Evolutionary conservation across 2,888 invertebrate genomes (phyloP).

Genomic region (Griposia aprilina): DNA sequence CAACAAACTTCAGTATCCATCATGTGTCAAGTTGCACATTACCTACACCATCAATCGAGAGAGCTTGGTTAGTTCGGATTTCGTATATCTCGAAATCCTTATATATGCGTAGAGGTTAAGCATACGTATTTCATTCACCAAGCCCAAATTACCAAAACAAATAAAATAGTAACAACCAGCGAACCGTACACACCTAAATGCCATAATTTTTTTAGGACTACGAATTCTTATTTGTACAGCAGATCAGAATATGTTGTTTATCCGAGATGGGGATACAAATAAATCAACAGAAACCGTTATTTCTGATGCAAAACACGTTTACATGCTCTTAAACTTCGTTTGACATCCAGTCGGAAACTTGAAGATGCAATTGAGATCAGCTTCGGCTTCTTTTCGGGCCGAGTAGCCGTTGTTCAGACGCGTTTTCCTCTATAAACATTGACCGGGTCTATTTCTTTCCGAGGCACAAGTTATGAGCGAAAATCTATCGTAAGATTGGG

Average conservation of each 20-base stretch:
- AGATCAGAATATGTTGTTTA: slow-evolving; percentile 51
- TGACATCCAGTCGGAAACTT: slow-evolving; percentile 58
- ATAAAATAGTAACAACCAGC: slow-evolving; percentile 47
- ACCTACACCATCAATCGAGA: not conserved
- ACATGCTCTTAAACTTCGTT: slow-evolving; percentile 37
- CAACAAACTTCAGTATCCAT: not conserved
- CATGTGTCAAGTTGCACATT: no score
- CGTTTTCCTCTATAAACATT: slow-evolving; percentile 77
- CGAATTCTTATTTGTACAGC: slow-evolving; percentile 45
- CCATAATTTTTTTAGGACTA: slow-evolving; percentile 53
- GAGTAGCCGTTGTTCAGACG: slow-evolving; percentile 62
- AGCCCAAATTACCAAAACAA: slow-evolving; percentile 26
- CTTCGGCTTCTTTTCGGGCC: slow-evolving; percentile 72
- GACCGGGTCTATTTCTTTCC: slow-evolving; percentile 65
- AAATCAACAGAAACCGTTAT: slow-evolving; percentile 54
- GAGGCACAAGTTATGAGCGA: slow-evolving; percentile 58
- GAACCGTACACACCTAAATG: slow-evolving; percentile 36
- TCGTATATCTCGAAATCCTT: not conserved
- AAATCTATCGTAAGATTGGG: not conserved
- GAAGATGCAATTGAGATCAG: slow-evolving; percentile 70
- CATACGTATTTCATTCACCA: slow-evolving; percentile 10
- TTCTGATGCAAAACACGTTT: slow-evolving; percentile 64
- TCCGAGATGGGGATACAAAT: slow-evolving; percentile 47
- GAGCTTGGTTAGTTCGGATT: not conserved
- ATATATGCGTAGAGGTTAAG: not conserved